phyloP scores from a whole-genome alignment of 2,888 invertebrate genomes.

The Ethmia dodecea region DNA sequence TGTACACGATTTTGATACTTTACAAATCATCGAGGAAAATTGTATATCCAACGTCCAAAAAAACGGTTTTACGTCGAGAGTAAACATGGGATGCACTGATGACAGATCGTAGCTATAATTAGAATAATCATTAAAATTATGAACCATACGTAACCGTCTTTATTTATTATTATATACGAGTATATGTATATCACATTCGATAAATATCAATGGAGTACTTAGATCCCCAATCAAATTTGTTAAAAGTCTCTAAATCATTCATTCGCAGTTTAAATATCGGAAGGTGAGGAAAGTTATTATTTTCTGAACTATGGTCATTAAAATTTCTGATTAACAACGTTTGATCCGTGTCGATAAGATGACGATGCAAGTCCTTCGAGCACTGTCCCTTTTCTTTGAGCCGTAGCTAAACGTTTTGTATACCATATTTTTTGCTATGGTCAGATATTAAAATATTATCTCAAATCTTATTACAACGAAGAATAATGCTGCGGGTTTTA shows the following conservation, averaged over 20 bases:
- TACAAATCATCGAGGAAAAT: no score
- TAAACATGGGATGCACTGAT: no score
- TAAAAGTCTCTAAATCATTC: conserved; percentile 46
- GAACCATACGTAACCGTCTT: no score
- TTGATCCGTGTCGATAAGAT: conserved; percentile 73
- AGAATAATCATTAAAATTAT: no score
- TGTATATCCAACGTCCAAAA: no score
- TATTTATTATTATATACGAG: no score
- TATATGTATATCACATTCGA: no score
- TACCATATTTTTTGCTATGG: conserved; percentile 50
- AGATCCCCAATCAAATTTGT: no score
- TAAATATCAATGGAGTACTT: no score
- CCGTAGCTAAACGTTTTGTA: conserved; percentile 67
- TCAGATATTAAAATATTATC: conserved; percentile 61
- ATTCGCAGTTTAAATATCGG: conserved; percentile 31
- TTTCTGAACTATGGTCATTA: conserved; percentile 77
- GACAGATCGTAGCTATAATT: no score
- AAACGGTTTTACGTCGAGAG: no score
- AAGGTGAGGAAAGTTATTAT: conserved; percentile 70
- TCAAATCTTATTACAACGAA: conserved; percentile 23
- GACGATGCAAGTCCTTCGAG: conserved; percentile 58
- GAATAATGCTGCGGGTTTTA: conserved; percentile 8
- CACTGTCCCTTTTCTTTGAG: conserved; percentile 61
- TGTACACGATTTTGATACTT: conserved; percentile 50
- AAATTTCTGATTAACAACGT: conserved; percentile 77